Percentiles rank a stretch among this genome's conserved stretches.
Conservation (phyloP, 2,797 vertebrate species). For the Poeciliopsis turneri region DNA sequence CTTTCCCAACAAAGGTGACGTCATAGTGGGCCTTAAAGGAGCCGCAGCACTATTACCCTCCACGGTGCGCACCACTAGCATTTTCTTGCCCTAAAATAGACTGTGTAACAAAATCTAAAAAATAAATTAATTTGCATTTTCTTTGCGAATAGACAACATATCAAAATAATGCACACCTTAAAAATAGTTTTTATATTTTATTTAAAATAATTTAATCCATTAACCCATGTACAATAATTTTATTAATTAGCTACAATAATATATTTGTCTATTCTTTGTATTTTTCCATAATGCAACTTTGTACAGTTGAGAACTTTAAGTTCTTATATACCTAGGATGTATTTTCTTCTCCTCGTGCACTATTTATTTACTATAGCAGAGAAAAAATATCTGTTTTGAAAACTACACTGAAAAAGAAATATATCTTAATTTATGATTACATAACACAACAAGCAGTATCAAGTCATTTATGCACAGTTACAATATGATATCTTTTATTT, state of each 20-base stretch:
- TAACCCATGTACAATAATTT: not conserved
- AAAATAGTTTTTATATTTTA: not conserved
- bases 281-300: not conserved
- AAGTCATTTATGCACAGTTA: not conserved
- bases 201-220: not conserved
- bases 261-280: not conserved
- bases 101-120: not conserved
- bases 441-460: not conserved
- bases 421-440: not conserved
- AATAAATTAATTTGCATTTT: not conserved
- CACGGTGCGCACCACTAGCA: not conserved
- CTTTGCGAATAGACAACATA: not conserved
- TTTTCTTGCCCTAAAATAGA: not conserved
- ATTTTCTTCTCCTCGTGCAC: not conserved
- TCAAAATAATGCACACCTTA: not conserved
- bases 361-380: not conserved
- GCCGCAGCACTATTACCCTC: not conserved
- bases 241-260: too few relatives aligned
- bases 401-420: not conserved
- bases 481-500: conserved; percentile 31
- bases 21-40: conserved; percentile 45
- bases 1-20: conserved; percentile 6
- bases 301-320: not conserved
- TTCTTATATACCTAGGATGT: not conserved
- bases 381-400: not conserved